Base-by-base conservation (phyloP, 2,888 invertebrate genomes). In the Synanthedon vespiformis region DNA sequence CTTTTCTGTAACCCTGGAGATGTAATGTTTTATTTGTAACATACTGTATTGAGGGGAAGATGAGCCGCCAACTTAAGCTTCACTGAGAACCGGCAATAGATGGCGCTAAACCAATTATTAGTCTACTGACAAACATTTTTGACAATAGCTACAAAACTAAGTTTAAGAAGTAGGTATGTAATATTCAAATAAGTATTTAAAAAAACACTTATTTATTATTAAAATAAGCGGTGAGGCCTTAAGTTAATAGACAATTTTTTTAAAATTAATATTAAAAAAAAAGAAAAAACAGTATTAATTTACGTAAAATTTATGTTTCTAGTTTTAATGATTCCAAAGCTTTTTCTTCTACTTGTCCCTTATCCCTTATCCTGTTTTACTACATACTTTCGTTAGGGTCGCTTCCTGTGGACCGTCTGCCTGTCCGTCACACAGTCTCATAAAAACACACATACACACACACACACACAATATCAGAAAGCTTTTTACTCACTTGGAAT, bases 1-100 rank as follows among this genome's bases (percentile, higher is more conserved):
- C 93, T 61, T 89, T 91, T 41, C 79, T 89, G 64, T 94, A 93
- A 10, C 92, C 92, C 78, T 90, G 78, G 55, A 62, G 70, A 54
- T 27, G 51, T 10, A 49, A 49, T 18, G 11, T 18, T 14, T 3
- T 2, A 10, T 34, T 44, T 13, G 13, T 13, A 14, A 44, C 44
- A 13, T 2, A 3, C 8, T 34, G 27, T 34, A 34, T 1, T 11
- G n/a, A 44, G 4, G n/a, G 11, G 44, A 44, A 13, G 13, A 13
- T 44, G 2, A 44, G 13, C 13, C 44, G 5, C 2, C 4, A 6
- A 14, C 4, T 44, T 13, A 13, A 0, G 5, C 2, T n/a, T 8
- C 5, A 44, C 44, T 44, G 44, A 13, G 5, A 14, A 13, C 8
- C 13, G n/a, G 44, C 13, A 14, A 44, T 8, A 44, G 5, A n/a